These are phyloP conservation scores for Amaurobius ferox DNA, from an alignment of 2,888 invertebrate species.

Conservation along the genomic window DNA sequence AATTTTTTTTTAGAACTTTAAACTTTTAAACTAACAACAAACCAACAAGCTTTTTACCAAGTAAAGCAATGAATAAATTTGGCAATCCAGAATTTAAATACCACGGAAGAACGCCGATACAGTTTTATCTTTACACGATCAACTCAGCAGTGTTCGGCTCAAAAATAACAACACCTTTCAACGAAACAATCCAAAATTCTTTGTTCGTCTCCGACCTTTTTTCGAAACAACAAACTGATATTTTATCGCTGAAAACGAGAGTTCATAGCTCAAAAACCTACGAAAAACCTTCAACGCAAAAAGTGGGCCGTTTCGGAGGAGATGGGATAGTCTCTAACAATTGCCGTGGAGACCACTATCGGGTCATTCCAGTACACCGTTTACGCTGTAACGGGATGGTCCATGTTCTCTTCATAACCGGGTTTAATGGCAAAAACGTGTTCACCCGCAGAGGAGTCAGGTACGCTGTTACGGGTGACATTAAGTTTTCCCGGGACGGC, in stretches of 20 bases:
- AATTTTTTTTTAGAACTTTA: too few species aligned
- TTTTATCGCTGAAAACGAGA: slow-evolving; percentile 1
- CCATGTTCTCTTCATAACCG: slow-evolving; percentile 37
- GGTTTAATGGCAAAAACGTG: slow-evolving; percentile 70
- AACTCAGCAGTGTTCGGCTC: too few species aligned
- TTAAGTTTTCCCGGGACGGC: slow-evolving; percentile 64
- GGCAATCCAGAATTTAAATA: too few species aligned
- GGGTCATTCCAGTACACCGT: slow-evolving; percentile 3
- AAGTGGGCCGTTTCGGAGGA: neutral
- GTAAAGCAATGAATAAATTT: too few species aligned
- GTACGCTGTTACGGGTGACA: slow-evolving; percentile 60
- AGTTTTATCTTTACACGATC: too few species aligned
- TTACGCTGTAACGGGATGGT: neutral
- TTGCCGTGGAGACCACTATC: slow-evolving; percentile 4
- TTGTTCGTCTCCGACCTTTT: too few species aligned
- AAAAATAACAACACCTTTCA: too few species aligned
- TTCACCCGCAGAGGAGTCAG: slow-evolving; percentile 66
- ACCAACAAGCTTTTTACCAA: too few species aligned
- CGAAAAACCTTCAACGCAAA: neutral
- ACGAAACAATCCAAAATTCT: too few species aligned
- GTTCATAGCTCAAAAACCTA: neutral
- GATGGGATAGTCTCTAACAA: slow-evolving; percentile 6
- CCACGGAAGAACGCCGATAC: too few species aligned
- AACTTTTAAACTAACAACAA: too few species aligned
- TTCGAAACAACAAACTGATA: neutral